phyloP scores from a whole-genome alignment of 1,140 invertebrate genomes.

The Apis dorsata region DNA sequence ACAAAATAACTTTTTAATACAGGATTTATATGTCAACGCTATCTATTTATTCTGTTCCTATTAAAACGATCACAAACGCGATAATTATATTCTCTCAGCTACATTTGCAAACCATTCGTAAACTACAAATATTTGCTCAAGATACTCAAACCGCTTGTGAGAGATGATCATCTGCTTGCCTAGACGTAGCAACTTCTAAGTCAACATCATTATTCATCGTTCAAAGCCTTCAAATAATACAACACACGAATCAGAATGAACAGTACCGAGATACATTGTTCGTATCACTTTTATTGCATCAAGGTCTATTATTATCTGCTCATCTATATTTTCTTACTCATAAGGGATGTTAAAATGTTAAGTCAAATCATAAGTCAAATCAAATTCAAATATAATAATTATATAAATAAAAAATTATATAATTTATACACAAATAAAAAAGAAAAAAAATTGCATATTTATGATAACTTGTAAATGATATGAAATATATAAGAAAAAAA shows the following conservation, averaged over 20 bases:
- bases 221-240: slow-evolving; percentile 38
- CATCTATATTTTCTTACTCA: not conserved
- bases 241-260: slow-evolving; percentile 9
- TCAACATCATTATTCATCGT: slow-evolving; percentile 52
- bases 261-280: not conserved
- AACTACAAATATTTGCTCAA: slow-evolving; percentile 43
- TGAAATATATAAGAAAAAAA: not conserved
- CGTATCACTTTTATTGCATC: not conserved
- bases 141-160: slow-evolving; percentile 30
- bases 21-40: not conserved
- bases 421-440: too few species aligned
- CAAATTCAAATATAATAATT: too few species aligned
- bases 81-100: slow-evolving; percentile 28
- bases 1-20: not conserved
- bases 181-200: slow-evolving; percentile 44
- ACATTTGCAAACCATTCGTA: slow-evolving; percentile 31
- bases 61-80: slow-evolving; percentile 17
- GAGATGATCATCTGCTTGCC: slow-evolving; percentile 43
- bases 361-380: too few species aligned
- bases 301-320: not conserved
- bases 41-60: not conserved
- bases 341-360: too few species aligned
- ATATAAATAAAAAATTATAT: not conserved
- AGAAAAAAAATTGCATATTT: too few species aligned
- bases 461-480: too few species aligned